Base-by-base conservation (phyloP, 1,140 invertebrate species). In the Penaeus chinensis region DNA sequence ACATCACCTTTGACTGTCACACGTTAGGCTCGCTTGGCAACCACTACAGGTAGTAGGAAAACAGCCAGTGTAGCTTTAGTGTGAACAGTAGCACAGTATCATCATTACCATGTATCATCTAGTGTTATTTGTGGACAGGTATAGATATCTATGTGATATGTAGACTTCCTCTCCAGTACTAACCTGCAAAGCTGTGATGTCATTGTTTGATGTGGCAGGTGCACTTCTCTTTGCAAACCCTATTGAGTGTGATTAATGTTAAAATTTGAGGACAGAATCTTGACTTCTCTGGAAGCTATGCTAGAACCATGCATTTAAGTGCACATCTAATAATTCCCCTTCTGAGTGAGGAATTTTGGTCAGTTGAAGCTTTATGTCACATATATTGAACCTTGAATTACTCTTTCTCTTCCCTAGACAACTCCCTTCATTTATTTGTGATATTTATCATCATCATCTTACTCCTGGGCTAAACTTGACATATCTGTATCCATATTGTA, bases 1-100 rank as follows among this genome's bases (percentile, higher is more conserved):
- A 89, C 87, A 89, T 82, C 83, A 89, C 76, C 74, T 85, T 62
- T 87, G 85, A 87, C 85, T 87, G 85, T 87, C 80, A 87, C 80
- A 82, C 80, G 18, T 54, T 63, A 27, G 37, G 79, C 85, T 77
- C 27, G 24, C 80, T 54, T 60, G 77, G 42, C 78, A 69, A 47
- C 20, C 69, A 74, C 47, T 74, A 74, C 82, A 74, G 82, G 66
- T 83, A 32, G 60, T 54, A 22, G 60, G 77, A 27, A 37, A 54
- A n/a, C 63, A 2, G 27, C 61, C 82, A 32, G 74, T 78, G 74
- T 60, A 77, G 83, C 83, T 77, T 65, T 69, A 84, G 83, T 84
- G 83, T 84, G 83, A 84, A 84, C 83, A 84, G 83, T 84, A 47
- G 22, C 24, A 24, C 69, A 63, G 54, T 84, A 62, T 84, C 83